These are phyloP conservation scores for Drosophila testacea DNA, from an alignment of 2,888 invertebrate genomes.

Conservation along the genomic window DNA sequence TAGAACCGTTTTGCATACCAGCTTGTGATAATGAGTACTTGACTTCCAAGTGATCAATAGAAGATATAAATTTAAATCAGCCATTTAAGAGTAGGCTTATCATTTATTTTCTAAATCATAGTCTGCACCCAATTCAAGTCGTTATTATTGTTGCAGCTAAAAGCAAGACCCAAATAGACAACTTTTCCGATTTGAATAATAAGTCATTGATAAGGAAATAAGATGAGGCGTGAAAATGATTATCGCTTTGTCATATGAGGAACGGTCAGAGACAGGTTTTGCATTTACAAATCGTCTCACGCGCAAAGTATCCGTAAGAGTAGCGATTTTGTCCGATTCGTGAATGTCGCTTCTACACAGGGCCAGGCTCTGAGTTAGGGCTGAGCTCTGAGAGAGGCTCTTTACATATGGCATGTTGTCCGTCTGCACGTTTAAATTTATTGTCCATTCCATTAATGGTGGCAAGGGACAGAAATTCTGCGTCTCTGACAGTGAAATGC, in stretches of 20 bases:
- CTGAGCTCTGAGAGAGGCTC: slow-evolving; percentile 35
- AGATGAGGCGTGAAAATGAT: slow-evolving; percentile 52
- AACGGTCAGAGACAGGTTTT: slow-evolving; percentile 30
- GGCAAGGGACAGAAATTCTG: slow-evolving; percentile 77
- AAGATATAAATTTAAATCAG: no score
- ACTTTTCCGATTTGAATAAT: slow-evolving; percentile 30
- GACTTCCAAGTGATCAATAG: no score
- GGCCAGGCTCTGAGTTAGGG: not conserved
- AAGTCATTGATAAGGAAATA: slow-evolving; percentile 27
- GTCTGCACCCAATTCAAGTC: no score
- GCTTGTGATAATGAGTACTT: no score
- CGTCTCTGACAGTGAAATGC: slow-evolving; percentile 79
- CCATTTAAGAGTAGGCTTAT: no score
- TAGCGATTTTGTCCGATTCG: slow-evolving; percentile 70
- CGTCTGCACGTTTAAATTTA: slow-evolving; percentile 79
- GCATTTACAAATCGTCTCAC: slow-evolving; percentile 74
- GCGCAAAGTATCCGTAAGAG: slow-evolving; percentile 52
- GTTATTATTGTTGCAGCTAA: no score
- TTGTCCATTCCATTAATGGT: slow-evolving; percentile 79
- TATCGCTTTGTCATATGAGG: slow-evolving; percentile 67
- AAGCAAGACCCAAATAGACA: not conserved
- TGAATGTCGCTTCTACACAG: slow-evolving; percentile 64
- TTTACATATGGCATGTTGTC: slow-evolving; percentile 78
- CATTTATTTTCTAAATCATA: no score
- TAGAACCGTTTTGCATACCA: no score